Conservation (phyloP, 2,888 invertebrate species). For the Tetheella fluctuosa region DNA sequence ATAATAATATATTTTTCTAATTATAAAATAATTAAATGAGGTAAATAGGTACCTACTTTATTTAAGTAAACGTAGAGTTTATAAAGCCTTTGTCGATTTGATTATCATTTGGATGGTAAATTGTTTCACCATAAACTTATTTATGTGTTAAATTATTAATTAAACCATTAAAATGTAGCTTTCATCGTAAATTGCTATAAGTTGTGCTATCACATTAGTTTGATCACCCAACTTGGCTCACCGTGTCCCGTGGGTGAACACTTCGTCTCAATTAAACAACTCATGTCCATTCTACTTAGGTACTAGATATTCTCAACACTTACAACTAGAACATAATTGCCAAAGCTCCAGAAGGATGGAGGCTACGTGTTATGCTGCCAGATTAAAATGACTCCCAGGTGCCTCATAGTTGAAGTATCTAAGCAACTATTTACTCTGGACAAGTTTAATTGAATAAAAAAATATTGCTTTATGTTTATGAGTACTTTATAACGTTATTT, state of each 20-base stretch:
- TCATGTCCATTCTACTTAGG: constrained; percentile 38
- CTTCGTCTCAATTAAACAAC: constrained; percentile 68
- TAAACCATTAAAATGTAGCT: constrained; percentile 15
- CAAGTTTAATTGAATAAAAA: constrained; percentile 4
- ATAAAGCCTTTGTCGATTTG: background rate
- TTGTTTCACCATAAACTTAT: background rate
- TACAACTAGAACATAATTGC: constrained; percentile 31
- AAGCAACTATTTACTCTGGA: background rate
- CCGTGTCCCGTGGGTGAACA: constrained; percentile 48
- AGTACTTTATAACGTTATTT: no score
- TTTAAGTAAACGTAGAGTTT: background rate
- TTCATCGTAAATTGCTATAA: constrained; percentile 30
- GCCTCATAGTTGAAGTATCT: constrained; percentile 43
- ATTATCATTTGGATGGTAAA: background rate
- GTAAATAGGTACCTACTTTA: background rate
- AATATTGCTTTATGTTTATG: background rate
- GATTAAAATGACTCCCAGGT: constrained; percentile 49
- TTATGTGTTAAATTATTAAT: background rate
- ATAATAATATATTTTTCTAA: no score
- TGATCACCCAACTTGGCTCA: constrained; percentile 50
- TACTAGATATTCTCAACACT: constrained; percentile 17
- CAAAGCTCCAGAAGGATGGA: constrained; percentile 22
- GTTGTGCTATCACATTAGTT: constrained; percentile 50
- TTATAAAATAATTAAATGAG: no score
- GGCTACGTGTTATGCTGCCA: constrained; percentile 34